A percentile compares a stretch with the other conserved stretches of the same genome.
These are phyloP conservation scores for Eudyptes chrysolophus DNA, from an alignment of 2,113 vertebrate species.

Conservation along the genomic window DNA sequence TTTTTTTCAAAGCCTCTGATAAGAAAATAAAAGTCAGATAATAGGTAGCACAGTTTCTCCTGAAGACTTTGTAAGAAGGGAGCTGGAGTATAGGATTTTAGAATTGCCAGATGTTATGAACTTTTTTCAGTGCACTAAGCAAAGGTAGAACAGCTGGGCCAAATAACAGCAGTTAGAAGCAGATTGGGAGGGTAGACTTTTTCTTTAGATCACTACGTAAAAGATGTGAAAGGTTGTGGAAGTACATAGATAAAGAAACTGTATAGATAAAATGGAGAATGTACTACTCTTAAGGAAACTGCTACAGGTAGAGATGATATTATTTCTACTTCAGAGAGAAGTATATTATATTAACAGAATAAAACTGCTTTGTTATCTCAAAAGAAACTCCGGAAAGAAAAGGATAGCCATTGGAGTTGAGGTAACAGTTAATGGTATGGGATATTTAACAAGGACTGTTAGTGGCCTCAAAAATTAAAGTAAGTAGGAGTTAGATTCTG, in stretches of 20 bases:
- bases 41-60: not conserved
- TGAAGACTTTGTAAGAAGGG: not conserved
- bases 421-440: not conserved
- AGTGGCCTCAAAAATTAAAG: not conserved
- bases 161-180: not conserved
- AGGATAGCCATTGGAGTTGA: not conserved
- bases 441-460: not conserved
- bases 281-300: not conserved
- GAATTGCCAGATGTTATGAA: not conserved
- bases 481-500: not conserved
- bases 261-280: not conserved
- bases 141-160: not conserved
- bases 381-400: not conserved
- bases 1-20: not conserved
- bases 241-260: not conserved
- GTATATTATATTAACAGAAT: not conserved
- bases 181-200: not conserved
- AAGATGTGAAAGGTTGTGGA: not conserved
- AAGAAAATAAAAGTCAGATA: not conserved
- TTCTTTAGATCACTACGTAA: not conserved
- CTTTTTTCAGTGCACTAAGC: not conserved
- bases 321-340: not conserved
- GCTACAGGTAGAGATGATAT: not conserved
- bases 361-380: not conserved
- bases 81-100: not conserved